phyloP scores from a whole-genome alignment of 2,888 invertebrate species.

The Cancer borealis region DNA sequence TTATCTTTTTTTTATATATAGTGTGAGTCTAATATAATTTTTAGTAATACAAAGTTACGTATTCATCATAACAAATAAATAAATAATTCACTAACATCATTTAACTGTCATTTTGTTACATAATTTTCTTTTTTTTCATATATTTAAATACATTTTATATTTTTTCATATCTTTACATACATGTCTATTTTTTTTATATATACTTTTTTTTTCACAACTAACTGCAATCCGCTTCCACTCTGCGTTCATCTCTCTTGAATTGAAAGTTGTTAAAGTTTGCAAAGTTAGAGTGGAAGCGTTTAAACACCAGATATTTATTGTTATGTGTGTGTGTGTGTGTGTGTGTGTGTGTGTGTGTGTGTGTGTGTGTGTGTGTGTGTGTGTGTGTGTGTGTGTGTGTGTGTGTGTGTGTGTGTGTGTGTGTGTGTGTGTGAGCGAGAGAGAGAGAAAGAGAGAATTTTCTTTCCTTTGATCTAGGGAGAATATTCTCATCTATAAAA shows the following conservation, averaged over 20 bases:
- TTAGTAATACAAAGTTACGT: no score
- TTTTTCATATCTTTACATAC: neutral
- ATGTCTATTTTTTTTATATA: neutral
- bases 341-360: no score
- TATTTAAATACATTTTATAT: no score
- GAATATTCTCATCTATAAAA: no score
- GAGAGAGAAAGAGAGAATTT: no score
- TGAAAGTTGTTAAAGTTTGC: neutral
- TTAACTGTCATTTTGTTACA: no score
- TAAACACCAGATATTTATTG: slow-evolving; percentile 20
- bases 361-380: slow-evolving; percentile 20
- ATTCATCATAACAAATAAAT: no score
- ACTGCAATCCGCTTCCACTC: neutral
- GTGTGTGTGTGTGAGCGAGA: neutral
- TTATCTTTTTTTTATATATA: no score
- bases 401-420: neutral
- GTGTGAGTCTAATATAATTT: no score
- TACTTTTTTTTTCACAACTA: neutral
- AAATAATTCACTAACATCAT: no score
- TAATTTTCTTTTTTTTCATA: no score
- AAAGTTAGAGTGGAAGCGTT: neutral
- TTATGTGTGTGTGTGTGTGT: neutral
- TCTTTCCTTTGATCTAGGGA: no score
- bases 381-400: neutral
- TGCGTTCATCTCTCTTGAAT: neutral